These are phyloP conservation scores for Troides helena DNA, from an alignment of 2,888 invertebrate species.

Conservation along the genomic window DNA sequence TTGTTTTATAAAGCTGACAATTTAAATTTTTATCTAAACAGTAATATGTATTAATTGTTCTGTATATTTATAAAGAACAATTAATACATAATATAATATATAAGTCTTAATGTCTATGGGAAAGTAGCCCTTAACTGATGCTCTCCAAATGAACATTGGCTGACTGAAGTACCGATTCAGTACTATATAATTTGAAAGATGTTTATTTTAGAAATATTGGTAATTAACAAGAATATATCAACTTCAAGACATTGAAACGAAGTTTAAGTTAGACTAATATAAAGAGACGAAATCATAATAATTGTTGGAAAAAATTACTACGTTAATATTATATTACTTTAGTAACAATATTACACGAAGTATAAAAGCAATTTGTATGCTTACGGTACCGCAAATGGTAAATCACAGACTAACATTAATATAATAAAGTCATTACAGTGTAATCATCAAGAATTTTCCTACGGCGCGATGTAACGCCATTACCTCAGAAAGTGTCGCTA, in stretches of 20 bases:
- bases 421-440: slow-evolving; percentile 23
- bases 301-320: neutral
- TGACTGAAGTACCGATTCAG: neutral
- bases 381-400: neutral
- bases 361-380: slow-evolving; percentile 5
- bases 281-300: neutral
- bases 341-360: neutral
- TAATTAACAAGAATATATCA: no score
- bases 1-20: no score
- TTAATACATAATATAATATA: no score
- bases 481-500: slow-evolving; percentile 21
- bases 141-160: neutral
- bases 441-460: slow-evolving; percentile 18
- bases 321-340: neutral
- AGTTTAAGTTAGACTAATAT: no score
- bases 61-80: neutral
- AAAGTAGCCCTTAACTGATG: neutral
- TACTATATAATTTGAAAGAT: neutral
- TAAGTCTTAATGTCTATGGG: neutral
- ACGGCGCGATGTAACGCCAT: slow-evolving; percentile 1
- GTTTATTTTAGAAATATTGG: neutral
- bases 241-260: no score
- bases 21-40: no score
- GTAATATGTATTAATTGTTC: no score
- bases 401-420: slow-evolving; percentile 11